These are phyloP conservation scores for Rhinogobius similis DNA, from an alignment of 2,113 vertebrate species.

Conservation along the genomic window DNA sequence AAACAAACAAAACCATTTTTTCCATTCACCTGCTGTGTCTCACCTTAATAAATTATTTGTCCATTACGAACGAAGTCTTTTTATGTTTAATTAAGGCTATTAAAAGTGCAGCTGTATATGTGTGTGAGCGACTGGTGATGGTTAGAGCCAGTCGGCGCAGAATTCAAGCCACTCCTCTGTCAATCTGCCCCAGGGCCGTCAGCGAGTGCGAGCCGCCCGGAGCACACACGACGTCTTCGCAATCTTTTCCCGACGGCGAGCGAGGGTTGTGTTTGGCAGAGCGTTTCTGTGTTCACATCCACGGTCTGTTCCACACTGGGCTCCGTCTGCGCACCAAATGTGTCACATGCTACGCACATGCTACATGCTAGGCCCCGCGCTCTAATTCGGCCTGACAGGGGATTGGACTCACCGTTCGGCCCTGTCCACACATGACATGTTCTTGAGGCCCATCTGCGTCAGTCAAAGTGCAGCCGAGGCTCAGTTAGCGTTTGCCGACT, in stretches of 20 bases:
- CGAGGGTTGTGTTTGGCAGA: slow-evolving; percentile 34
- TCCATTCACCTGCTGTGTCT: too few species aligned
- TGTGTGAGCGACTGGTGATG: too few species aligned
- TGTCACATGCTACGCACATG: slow-evolving; percentile 33
- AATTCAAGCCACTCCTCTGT: too few species aligned
- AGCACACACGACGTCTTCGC: too few species aligned
- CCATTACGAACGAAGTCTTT: too few species aligned
- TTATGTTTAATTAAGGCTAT: too few species aligned
- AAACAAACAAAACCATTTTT: too few species aligned
- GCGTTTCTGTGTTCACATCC: slow-evolving; percentile 56
- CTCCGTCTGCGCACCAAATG: slow-evolving; percentile 74
- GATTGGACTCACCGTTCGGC: slow-evolving; percentile 40
- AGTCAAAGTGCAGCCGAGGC: neutral
- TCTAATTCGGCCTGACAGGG: slow-evolving; percentile 58
- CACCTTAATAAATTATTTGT: too few species aligned
- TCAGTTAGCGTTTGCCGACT: neutral
- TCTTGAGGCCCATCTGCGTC: slow-evolving; percentile 60
- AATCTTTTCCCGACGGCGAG: slow-evolving; percentile 34
- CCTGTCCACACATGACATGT: slow-evolving; percentile 51
- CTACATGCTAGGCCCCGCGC: neutral
- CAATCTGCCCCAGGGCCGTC: too few species aligned
- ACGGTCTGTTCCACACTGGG: slow-evolving; percentile 57
- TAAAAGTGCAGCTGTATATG: neutral
- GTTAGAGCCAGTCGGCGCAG: too few species aligned
- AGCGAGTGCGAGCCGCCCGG: neutral